These are phyloP conservation scores for Merops nubicus DNA, from an alignment of 2,113 vertebrate species.

Conservation along the genomic window DNA sequence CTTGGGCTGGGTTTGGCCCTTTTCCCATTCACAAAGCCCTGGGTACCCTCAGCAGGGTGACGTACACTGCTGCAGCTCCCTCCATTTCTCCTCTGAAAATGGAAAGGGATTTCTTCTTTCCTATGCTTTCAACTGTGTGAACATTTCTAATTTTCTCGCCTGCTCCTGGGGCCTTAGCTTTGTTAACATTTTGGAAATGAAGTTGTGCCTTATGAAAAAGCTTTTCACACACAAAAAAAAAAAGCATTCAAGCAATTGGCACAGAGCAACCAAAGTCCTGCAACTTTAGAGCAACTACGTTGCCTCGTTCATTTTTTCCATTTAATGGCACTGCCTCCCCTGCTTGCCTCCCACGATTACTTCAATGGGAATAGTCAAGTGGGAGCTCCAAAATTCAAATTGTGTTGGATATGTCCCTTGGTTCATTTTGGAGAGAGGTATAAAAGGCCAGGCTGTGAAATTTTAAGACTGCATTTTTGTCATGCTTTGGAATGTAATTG, in stretches of 20 bases:
- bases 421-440: not conserved
- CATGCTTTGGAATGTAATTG: not conserved
- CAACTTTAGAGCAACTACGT: not conserved
- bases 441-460: not conserved
- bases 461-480: not conserved
- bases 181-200: slow-evolving; percentile 55
- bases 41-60: not conserved
- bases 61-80: not conserved
- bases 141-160: slow-evolving; percentile 51
- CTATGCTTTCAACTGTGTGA: not conserved
- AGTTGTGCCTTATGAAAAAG: not conserved
- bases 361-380: slow-evolving; percentile 10
- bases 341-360: not conserved
- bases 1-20: not conserved
- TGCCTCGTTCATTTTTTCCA: not conserved
- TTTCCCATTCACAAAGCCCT: not conserved
- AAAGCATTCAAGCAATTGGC: slow-evolving; percentile 1
- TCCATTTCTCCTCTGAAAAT: not conserved
- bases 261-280: not conserved
- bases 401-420: not conserved
- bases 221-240: not conserved
- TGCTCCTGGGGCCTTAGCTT: not conserved
- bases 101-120: not conserved
- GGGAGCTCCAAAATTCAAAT: slow-evolving; percentile 14
- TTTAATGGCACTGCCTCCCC: not conserved